phyloP scores from a whole-genome alignment of 2,113 vertebrate species.

The Campylorhamphus procurvoides region DNA sequence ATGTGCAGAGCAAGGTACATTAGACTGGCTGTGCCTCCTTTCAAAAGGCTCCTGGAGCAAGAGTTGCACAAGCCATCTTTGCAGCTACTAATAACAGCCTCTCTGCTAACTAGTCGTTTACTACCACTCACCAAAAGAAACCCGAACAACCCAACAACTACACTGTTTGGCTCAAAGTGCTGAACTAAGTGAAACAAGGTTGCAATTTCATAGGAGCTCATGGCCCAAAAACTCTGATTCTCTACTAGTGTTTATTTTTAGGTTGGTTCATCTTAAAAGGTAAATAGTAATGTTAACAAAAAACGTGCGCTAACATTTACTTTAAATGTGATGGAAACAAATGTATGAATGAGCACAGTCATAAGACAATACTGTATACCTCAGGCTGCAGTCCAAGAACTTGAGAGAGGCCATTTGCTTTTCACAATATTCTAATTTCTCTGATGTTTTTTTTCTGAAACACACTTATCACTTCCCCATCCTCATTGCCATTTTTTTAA shows the following conservation, averaged over 20 bases:
- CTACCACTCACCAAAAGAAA: not conserved
- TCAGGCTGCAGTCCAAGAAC: not conserved
- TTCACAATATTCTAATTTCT: not conserved
- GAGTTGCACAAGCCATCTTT: not conserved
- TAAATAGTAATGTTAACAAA: not conserved
- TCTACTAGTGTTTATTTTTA: not conserved
- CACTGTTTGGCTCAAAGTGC: not conserved
- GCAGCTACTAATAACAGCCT: not conserved
- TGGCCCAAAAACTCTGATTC: not conserved
- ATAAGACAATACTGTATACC: not conserved
- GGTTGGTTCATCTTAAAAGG: not conserved
- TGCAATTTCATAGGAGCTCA: not conserved
- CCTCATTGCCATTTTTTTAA: not conserved
- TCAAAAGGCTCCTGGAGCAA: not conserved
- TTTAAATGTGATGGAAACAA: not conserved
- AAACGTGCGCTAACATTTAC: not conserved
- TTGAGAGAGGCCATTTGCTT: not conserved
- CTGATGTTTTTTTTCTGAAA: not conserved
- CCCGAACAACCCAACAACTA: rapidly evolving
- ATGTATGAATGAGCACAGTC: rapidly evolving
- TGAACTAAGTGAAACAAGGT: not conserved
- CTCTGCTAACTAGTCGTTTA: not conserved
- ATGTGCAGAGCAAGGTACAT: not conserved
- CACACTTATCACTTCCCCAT: not conserved
- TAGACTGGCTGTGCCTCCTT: not conserved